A percentile compares a stretch with the other conserved stretches of the same genome.
Evolutionary conservation across 2,797 vertebrate genomes (phyloP).

Genomic region (Sebastes melanostomus): DNA sequence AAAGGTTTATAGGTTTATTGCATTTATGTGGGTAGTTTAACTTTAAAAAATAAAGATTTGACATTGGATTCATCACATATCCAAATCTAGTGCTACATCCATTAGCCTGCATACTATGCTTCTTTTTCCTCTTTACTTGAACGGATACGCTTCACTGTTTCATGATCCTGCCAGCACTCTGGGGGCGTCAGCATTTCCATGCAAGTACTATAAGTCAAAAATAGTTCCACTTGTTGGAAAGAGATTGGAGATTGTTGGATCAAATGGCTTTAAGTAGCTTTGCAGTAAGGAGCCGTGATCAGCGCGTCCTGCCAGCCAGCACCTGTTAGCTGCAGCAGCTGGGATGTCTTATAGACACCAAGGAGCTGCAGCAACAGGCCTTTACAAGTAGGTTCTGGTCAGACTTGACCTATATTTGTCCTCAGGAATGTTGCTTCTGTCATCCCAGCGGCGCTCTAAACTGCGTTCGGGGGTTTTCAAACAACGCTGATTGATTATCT

Average conservation of each 20-base stretch:
- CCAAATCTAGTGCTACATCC: background rate
- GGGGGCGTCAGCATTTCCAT: background rate
- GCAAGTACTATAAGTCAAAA: background rate
- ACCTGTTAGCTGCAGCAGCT: conserved; percentile 42
- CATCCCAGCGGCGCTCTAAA: background rate
- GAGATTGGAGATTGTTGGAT: background rate
- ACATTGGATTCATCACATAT: background rate
- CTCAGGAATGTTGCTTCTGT: background rate
- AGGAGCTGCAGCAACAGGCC: background rate
- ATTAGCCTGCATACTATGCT: background rate
- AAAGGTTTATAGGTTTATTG: background rate
- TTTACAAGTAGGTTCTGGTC: background rate
- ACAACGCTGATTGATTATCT: background rate
- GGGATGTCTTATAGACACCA: background rate
- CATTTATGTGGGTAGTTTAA: background rate
- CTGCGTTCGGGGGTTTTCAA: background rate
- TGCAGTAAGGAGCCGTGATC: background rate
- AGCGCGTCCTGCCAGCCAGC: background rate
- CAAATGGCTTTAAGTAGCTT: background rate
- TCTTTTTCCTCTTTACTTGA: background rate
- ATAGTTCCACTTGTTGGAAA: background rate
- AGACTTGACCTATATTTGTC: conserved; percentile 4
- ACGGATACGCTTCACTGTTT: background rate
- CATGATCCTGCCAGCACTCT: background rate
- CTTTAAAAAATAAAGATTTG: background rate